These are phyloP conservation scores for Scophthalmus maximus DNA, from an alignment of 2,113 vertebrate species.

Conservation along the genomic window DNA sequence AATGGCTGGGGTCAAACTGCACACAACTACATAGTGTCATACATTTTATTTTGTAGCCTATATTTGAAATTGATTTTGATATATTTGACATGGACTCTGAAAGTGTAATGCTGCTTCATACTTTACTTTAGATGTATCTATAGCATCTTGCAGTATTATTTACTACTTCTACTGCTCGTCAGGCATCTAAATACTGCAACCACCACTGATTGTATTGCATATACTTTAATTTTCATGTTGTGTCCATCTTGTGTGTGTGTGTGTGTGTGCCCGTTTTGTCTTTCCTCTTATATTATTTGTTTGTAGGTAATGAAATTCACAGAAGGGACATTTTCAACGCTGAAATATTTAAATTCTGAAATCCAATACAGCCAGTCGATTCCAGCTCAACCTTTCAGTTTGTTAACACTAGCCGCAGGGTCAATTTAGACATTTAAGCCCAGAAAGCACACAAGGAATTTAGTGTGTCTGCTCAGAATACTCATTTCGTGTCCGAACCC, in stretches of 20 bases:
- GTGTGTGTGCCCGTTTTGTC: neutral
- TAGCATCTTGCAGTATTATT: neutral
- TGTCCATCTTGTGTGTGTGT: neutral
- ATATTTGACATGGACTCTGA: no score
- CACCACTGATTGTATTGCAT: neutral
- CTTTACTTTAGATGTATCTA: no score
- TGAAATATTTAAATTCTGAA: conserved; percentile 15
- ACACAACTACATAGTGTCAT: no score
- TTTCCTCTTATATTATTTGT: neutral
- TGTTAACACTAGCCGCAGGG: conserved; percentile 12
- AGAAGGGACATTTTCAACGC: neutral
- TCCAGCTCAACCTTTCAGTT: conserved; percentile 15
- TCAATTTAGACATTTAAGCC: conserved; percentile 21
- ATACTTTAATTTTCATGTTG: neutral
- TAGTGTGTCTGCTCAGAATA: conserved; percentile 9
- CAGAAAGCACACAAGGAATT: conserved; percentile 29
- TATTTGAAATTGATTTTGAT: no score
- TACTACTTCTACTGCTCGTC: neutral
- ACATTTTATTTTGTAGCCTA: no score
- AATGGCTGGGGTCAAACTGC: neutral
- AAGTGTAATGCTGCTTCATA: neutral
- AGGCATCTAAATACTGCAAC: neutral
- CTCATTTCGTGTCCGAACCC: conserved; percentile 16
- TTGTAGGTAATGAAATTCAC: neutral
- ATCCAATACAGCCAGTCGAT: neutral